Evolutionary conservation across 2,797 vertebrate species (phyloP), one percentile per base, ranked within the genome.

Genomic region (Tamandua tetradactyla): DNA sequence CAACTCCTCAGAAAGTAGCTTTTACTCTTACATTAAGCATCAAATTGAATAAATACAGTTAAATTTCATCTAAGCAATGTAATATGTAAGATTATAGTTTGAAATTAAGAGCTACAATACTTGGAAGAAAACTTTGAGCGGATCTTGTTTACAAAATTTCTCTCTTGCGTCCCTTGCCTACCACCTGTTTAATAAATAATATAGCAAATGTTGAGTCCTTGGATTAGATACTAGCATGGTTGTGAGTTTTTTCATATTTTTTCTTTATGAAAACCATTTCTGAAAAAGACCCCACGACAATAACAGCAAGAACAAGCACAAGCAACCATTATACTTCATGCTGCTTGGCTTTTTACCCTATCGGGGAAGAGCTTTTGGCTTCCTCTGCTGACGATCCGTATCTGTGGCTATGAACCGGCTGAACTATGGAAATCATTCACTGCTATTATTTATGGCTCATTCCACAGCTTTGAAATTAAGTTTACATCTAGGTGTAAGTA

Each of bases 391-490:
- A 52, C 66, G 49, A 90, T 92, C 44, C 25, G 8, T 89, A 59
- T 90, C 82, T 59, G 25, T 61, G 55, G 75, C 68, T 80, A 17
- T 64, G 74, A 95, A 79, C 23, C 20, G 85, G 40, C 40, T 37
- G 87, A 85, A 30, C 64, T 82, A 42, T 55, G 87, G 82, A 80
- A 95, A 93, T 95, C 82, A 89, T 78, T 95, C 87, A 49, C 37
- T 91, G 52, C 42, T 96, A 95, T 97, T 93, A 96, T 97, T 97
- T 96, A 95, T 95, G 79, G 62, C 71, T 72, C n/a, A 35, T 76
- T 93, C 74, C 52, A 72, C 11, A 20, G 87, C 44, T 96, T 95
- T 96, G 85, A 97, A 96, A 97, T 96, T 96, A 97, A 95, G 89
- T 93, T 97, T 94, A 89, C 59, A 96, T 92, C 86, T 27, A 83